These are phyloP conservation scores for Linnaemya vulpina DNA, from an alignment of 2,888 invertebrate genomes.

Conservation along the genomic window DNA sequence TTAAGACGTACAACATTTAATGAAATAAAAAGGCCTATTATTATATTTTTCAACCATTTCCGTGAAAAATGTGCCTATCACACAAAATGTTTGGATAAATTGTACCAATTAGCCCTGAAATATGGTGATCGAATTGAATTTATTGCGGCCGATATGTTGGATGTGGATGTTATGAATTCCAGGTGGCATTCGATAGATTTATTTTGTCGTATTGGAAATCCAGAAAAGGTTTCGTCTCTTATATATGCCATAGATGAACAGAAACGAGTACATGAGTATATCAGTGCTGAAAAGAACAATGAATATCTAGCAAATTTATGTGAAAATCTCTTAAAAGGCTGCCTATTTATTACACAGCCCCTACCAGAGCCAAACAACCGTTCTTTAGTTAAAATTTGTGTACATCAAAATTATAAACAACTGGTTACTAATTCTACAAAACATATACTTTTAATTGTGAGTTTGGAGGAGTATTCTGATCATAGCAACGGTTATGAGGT, in stretches of 20 bases:
- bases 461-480: slow-evolving; percentile 32
- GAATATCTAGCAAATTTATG: slow-evolving; percentile 68
- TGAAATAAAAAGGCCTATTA: slow-evolving; percentile 24
- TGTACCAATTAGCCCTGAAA: slow-evolving; percentile 47
- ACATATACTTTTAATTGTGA: slow-evolving; percentile 64
- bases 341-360: slow-evolving; percentile 48
- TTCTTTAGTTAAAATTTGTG: slow-evolving; percentile 62
- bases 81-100: slow-evolving; percentile 42
- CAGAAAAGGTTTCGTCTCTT: slow-evolving; percentile 17
- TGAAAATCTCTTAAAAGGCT: slow-evolving; percentile 62
- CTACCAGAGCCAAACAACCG: slow-evolving; percentile 5
- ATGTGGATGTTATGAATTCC: slow-evolving; percentile 58
- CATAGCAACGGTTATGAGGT: slow-evolving; percentile 12
- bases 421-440: slow-evolving; percentile 62
- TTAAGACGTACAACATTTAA: slow-evolving; percentile 47
- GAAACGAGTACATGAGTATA: slow-evolving; percentile 44
- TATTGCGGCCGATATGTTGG: slow-evolving; percentile 58
- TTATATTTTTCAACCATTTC: slow-evolving; percentile 60
- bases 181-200: slow-evolving; percentile 34
- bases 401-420: slow-evolving; percentile 69
- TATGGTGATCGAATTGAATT: slow-evolving; percentile 59
- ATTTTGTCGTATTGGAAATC: slow-evolving; percentile 41
- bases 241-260: slow-evolving; percentile 51
- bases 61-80: slow-evolving; percentile 64
- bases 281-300: slow-evolving; percentile 1